A percentile compares a stretch with the other conserved stretches of the same genome.
phyloP scores from a whole-genome alignment of 2,113 vertebrate genomes.

The Enhydra lutris region DNA sequence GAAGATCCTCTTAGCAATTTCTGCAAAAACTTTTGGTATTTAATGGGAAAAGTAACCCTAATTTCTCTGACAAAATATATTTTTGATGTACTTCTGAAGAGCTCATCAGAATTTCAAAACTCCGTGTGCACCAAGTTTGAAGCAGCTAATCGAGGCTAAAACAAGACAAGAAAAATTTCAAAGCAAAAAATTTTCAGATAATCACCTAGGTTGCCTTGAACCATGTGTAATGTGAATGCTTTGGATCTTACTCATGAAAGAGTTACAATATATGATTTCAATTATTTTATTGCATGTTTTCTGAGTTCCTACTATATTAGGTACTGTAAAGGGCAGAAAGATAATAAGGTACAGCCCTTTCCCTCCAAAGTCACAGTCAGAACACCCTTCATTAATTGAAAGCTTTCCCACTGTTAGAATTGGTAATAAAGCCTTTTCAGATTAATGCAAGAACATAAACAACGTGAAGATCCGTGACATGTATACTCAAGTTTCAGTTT shows the following conservation, averaged over 20 bases:
- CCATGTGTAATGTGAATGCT: not conserved
- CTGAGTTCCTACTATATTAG: not conserved
- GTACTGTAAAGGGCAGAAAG: not conserved
- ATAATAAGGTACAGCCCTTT: not conserved
- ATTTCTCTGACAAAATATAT: not conserved
- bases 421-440: not conserved
- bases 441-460: not conserved
- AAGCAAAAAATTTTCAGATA: not conserved
- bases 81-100: not conserved
- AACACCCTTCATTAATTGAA: not conserved
- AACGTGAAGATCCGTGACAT: not conserved
- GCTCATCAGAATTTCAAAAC: not conserved
- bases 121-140: not conserved
- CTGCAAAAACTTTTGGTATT: not conserved
- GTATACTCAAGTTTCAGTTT: not conserved
- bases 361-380: not conserved
- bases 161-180: not conserved
- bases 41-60: not conserved
- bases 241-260: not conserved
- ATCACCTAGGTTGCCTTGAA: not conserved
- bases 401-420: not conserved
- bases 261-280: not conserved
- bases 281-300: not conserved
- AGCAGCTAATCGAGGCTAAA: not conserved
- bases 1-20: not conserved